Conservation (phyloP, 2,888 invertebrate genomes). For the Colletes collaris region DNA sequence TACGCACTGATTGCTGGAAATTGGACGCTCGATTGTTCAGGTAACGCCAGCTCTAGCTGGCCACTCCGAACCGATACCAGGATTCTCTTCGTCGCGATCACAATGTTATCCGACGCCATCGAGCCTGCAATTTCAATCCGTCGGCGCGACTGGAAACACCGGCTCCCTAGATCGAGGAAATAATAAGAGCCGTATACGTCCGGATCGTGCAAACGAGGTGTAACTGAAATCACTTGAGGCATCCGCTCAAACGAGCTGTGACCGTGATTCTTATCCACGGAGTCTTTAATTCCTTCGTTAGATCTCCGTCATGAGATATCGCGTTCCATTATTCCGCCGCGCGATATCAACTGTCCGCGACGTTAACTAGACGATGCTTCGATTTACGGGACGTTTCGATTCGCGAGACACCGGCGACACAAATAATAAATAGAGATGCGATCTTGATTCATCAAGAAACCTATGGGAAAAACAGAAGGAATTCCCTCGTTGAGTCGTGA, state of each 20-base stretch:
- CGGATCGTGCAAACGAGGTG: constrained; percentile 75
- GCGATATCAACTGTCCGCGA: constrained; percentile 16
- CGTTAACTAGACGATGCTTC: neutral
- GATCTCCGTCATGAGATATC: constrained; percentile 53
- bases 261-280: constrained; percentile 68
- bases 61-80: constrained; percentile 29
- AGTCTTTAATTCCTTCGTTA: constrained; percentile 57
- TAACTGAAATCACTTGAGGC: constrained; percentile 73
- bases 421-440: too few relatives aligned
- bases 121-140: constrained; percentile 67
- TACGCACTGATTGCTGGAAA: constrained; percentile 55
- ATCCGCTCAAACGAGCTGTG: constrained; percentile 75
- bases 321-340: constrained; percentile 25
- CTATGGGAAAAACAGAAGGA: too few relatives aligned
- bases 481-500: too few relatives aligned
- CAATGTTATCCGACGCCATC: constrained; percentile 73
- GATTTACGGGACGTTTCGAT: too few relatives aligned
- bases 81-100: constrained; percentile 50
- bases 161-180: constrained; percentile 73
- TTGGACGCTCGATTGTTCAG: constrained; percentile 60
- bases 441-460: too few relatives aligned
- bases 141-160: constrained; percentile 69
- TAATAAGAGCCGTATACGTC: constrained; percentile 66
- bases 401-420: too few relatives aligned
- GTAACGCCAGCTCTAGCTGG: constrained; percentile 33